Conservation (phyloP, 2,113 vertebrate species). For the Barnardius zonarius region DNA sequence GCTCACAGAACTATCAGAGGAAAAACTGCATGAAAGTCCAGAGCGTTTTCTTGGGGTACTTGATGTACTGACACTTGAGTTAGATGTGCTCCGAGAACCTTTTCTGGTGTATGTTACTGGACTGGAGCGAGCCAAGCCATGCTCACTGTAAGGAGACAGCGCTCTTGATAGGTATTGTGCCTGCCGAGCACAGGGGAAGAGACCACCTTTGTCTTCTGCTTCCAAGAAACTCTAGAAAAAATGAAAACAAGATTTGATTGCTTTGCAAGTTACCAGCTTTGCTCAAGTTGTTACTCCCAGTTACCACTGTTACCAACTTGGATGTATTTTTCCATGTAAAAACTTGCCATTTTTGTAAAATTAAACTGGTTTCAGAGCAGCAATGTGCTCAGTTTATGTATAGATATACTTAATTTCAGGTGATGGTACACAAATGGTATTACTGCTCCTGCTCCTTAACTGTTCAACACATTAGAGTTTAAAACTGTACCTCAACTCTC, state of each 20-base stretch:
- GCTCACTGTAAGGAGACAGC: background rate
- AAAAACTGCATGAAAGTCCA: background rate
- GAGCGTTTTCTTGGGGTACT: background rate
- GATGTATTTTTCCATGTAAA: background rate
- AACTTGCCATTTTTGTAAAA: background rate
- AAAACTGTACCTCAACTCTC: background rate
- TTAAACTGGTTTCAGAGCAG: background rate
- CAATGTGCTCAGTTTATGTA: background rate
- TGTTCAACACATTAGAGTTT: background rate
- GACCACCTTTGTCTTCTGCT: background rate
- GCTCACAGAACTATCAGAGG: background rate
- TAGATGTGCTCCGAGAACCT: background rate
- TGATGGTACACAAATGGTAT: background rate
- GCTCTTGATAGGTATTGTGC: background rate
- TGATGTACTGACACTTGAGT: background rate
- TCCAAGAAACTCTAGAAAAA: slow-evolving; percentile 56
- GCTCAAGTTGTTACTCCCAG: background rate
- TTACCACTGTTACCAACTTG: background rate
- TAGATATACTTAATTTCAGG: background rate
- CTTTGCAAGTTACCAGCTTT: background rate
- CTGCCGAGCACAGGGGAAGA: background rate
- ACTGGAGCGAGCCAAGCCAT: background rate
- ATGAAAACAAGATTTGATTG: background rate
- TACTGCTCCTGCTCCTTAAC: background rate
- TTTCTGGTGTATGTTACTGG: background rate